Conservation (phyloP, 2,797 vertebrate species). For the Pagetopsis macropterus region DNA sequence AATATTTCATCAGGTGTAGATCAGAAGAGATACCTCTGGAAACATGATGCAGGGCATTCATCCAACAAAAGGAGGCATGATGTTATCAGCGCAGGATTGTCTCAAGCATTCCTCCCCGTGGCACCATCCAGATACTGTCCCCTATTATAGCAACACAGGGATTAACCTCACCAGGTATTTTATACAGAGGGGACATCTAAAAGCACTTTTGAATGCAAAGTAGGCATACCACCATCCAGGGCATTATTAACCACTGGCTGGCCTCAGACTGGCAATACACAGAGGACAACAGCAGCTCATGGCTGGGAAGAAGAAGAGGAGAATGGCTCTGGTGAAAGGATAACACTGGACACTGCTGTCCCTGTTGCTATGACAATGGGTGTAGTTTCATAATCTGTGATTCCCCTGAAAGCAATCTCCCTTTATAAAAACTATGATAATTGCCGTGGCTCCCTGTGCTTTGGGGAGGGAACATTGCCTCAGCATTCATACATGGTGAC, state of each 20-base stretch:
- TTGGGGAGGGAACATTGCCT: not conserved
- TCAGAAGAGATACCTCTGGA: constrained; percentile 67
- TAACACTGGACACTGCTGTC: constrained; percentile 53
- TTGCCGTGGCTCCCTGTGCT: not conserved
- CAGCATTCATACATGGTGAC: too few species aligned
- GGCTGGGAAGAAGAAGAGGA: constrained; percentile 29
- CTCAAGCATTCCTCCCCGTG: constrained; percentile 50
- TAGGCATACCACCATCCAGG: constrained; percentile 28
- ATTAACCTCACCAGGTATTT: constrained; percentile 26
- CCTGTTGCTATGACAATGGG: constrained; percentile 49
- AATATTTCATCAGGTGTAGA: constrained; percentile 73
- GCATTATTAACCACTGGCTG: constrained; percentile 57
- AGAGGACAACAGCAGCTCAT: constrained; percentile 41
- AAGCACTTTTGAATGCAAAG: constrained; percentile 65
- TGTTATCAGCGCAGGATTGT: constrained; percentile 58
- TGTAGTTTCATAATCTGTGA: constrained; percentile 48
- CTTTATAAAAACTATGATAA: constrained; percentile 23
- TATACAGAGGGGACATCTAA: constrained; percentile 39
- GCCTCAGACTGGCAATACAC: constrained; percentile 50
- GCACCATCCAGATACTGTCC: constrained; percentile 44
- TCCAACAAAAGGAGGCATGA: constrained; percentile 61
- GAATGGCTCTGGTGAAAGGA: constrained; percentile 64
- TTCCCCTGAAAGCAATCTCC: constrained; percentile 36
- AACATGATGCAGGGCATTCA: constrained; percentile 73
- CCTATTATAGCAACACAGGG: constrained; percentile 46